Percentiles rank a stretch among this genome's conserved stretches.
Evolutionary conservation across 2,888 invertebrate genomes (phyloP).

Genomic region (Philaethria dido): DNA sequence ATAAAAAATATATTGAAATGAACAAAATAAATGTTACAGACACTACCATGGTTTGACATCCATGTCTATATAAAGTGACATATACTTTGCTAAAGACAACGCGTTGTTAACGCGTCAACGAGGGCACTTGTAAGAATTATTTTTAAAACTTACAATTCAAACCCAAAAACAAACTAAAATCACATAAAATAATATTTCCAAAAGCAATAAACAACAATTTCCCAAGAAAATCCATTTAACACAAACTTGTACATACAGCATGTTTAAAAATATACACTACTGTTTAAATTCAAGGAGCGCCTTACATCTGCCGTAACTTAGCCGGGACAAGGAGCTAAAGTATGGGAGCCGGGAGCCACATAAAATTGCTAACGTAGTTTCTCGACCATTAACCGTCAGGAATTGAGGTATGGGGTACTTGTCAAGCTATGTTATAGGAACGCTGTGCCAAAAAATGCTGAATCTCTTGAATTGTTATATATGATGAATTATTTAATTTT

Average conservation of each 20-base stretch:
- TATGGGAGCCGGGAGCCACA: slow-evolving; percentile 35
- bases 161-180: not conserved
- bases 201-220: slow-evolving; percentile 5
- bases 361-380: slow-evolving; percentile 47
- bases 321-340: slow-evolving; percentile 7
- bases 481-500: no score
- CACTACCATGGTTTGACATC: no score
- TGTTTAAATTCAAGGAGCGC: slow-evolving; percentile 28
- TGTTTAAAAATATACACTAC: slow-evolving; percentile 7
- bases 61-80: no score
- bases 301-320: slow-evolving; percentile 38
- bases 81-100: no score
- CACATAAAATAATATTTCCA: not conserved
- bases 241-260: slow-evolving; percentile 1
- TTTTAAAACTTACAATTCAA: no score
- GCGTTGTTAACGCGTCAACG: no score
- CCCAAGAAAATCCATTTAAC: not conserved
- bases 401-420: slow-evolving; percentile 38
- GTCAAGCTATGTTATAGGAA: not conserved
- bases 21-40: no score
- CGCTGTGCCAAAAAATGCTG: no score
- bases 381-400: slow-evolving; percentile 45
- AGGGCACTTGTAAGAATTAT: no score
- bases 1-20: no score
- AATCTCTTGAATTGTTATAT: not conserved